These are phyloP conservation scores for Cataglyphis cursor DNA, from an alignment of 2,888 invertebrate genomes.

Conservation along the genomic window DNA sequence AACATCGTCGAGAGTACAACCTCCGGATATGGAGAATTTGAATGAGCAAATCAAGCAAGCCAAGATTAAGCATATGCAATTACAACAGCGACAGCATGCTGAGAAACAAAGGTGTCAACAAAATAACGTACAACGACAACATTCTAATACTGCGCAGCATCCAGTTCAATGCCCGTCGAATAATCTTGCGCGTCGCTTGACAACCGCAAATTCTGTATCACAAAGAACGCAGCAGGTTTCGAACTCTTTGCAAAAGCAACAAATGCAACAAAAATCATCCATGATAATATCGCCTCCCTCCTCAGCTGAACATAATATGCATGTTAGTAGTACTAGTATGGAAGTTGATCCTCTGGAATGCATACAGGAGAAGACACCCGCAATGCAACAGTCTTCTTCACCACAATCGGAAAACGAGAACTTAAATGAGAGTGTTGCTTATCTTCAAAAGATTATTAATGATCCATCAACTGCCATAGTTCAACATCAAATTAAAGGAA, in stretches of 20 bases:
- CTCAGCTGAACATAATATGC: constrained; percentile 49
- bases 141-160: constrained; percentile 50
- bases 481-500: constrained; percentile 83
- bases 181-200: constrained; percentile 57
- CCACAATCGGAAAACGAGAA: constrained; percentile 71
- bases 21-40: constrained; percentile 79
- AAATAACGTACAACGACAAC: constrained; percentile 57
- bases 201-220: constrained; percentile 78
- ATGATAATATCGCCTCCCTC: constrained; percentile 44
- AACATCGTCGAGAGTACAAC: constrained; percentile 63
- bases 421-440: constrained; percentile 79
- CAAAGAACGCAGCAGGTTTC: constrained; percentile 82
- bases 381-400: constrained; percentile 55
- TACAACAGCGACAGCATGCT: constrained; percentile 55
- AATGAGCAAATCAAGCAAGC: constrained; percentile 81
- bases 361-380: constrained; percentile 42
- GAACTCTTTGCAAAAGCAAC: constrained; percentile 77
- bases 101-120: constrained; percentile 59
- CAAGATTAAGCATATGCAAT: constrained; percentile 75
- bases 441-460: constrained; percentile 82
- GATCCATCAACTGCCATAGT: constrained; percentile 75
- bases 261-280: constrained; percentile 74
- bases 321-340: constrained; percentile 36
- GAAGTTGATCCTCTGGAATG: constrained; percentile 63
- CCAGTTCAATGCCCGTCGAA: constrained; percentile 53